These are phyloP conservation scores for Channa maculata DNA, from an alignment of 2,113 vertebrate genomes.

Conservation along the genomic window DNA sequence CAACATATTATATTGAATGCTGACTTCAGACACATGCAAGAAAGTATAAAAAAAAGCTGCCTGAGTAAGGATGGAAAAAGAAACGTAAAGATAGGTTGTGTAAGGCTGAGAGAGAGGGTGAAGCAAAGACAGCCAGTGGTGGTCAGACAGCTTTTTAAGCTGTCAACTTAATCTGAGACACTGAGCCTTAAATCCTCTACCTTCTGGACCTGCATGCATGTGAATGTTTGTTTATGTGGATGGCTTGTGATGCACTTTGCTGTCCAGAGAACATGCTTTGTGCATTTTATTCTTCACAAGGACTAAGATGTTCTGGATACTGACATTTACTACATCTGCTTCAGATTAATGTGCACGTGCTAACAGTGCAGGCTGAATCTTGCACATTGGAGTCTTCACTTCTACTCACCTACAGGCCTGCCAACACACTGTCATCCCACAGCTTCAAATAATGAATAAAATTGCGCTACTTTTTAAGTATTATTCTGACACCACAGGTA, in stretches of 20 bases:
- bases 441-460: no score
- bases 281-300: background rate
- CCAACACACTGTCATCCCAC: no score
- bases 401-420: no score
- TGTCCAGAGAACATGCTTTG: background rate
- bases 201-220: conserved; percentile 42
- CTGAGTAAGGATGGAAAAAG: background rate
- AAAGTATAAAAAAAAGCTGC: background rate
- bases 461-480: no score
- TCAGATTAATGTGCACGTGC: background rate
- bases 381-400: no score
- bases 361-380: no score
- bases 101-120: background rate
- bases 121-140: conserved; percentile 13
- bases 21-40: background rate
- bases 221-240: conserved; percentile 8
- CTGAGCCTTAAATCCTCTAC: conserved; percentile 65
- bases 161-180: conserved; percentile 65
- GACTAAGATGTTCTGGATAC: no score
- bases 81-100: background rate
- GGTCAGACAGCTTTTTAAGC: conserved; percentile 53
- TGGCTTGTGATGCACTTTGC: background rate
- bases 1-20: background rate
- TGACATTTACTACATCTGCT: background rate
- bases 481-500: no score